Conservation (phyloP, 2,113 vertebrate species). For the Paedocypris sp. region DNA sequence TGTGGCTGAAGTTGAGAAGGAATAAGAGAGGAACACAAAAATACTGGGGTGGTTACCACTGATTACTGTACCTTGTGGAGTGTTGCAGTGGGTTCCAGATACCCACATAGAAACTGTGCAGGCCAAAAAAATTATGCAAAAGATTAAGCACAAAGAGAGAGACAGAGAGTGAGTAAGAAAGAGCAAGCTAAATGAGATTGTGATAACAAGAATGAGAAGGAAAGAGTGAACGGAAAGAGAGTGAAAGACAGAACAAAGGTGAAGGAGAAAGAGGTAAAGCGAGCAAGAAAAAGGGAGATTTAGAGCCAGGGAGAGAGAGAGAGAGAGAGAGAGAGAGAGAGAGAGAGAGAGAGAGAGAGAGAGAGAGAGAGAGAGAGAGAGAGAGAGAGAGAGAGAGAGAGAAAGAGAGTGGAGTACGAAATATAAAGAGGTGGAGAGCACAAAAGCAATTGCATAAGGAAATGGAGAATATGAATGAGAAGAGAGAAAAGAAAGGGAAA, state of each 20-base stretch:
- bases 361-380: constrained; percentile 11
- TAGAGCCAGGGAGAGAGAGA: no score
- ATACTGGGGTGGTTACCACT: constrained; percentile 3
- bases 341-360: constrained; percentile 1
- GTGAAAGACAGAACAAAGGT: constrained; percentile 17
- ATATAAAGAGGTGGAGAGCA: no score
- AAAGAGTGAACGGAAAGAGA: background rate
- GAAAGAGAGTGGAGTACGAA: constrained; percentile 15
- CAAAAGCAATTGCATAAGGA: no score
- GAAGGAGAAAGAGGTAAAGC: background rate
- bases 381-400: constrained; percentile 12
- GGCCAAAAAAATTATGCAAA: constrained; percentile 29
- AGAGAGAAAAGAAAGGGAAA: no score
- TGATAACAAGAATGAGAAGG: no score
- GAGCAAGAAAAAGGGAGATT: no score
- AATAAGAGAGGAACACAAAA: constrained; percentile 9
- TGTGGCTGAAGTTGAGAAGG: background rate
- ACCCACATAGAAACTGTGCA: constrained; percentile 67
- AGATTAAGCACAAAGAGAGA: background rate
- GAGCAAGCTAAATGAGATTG: no score
- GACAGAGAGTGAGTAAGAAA: no score
- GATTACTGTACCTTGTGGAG: constrained; percentile 59
- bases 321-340: constrained; percentile 21
- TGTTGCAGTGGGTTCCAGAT: constrained; percentile 57
- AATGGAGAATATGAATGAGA: no score